Conservation (phyloP, 2,797 vertebrate genomes). For the Emys orbicularis region DNA sequence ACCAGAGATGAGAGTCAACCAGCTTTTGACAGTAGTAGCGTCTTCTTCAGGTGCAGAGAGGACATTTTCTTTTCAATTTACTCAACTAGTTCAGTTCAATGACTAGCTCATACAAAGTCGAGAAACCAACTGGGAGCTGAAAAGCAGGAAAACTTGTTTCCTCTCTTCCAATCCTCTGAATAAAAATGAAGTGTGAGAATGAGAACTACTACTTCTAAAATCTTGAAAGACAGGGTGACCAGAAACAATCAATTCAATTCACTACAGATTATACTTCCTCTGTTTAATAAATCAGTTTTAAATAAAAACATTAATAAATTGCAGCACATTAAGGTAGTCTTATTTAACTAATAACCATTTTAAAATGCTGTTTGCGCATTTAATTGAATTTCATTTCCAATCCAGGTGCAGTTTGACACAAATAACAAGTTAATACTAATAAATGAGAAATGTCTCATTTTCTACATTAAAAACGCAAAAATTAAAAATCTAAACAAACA, state of each 20-base stretch:
- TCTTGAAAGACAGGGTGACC: neutral
- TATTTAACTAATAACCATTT: neutral
- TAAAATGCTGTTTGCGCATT: neutral
- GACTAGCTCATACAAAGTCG: neutral
- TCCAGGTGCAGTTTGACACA: neutral
- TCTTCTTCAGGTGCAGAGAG: neutral
- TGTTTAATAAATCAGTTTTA: neutral
- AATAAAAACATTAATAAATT: neutral
- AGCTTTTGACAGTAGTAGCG: neutral
- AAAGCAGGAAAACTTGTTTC: neutral
- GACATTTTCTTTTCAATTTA: slow-evolving; percentile 2
- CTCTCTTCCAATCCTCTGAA: neutral
- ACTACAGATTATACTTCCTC: neutral
- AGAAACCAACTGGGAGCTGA: neutral
- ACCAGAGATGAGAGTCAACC: neutral
- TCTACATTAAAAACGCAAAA: neutral
- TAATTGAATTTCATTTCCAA: neutral
- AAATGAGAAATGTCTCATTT: neutral
- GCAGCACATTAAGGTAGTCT: neutral
- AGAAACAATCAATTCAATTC: slow-evolving; percentile 13
- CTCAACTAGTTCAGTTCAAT: neutral
- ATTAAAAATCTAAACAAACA: neutral
- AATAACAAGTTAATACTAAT: neutral
- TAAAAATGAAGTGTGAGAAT: slow-evolving; percentile 4
- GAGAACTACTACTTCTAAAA: slow-evolving; percentile 5